These are phyloP conservation scores for Myiagra hebetior DNA, from an alignment of 2,113 vertebrate species.

Conservation along the genomic window DNA sequence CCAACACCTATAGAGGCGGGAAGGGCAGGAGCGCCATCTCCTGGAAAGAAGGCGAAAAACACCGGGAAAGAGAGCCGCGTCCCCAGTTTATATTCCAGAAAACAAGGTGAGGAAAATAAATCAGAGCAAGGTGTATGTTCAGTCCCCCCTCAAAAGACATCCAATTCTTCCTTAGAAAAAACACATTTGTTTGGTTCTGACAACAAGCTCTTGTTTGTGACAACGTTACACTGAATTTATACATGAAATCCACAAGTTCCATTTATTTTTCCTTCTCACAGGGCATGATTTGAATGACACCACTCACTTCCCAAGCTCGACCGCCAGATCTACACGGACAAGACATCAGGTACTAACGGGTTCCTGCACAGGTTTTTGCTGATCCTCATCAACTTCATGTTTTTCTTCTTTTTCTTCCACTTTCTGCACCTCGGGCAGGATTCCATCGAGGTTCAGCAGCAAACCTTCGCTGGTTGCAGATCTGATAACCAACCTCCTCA, in stretches of 20 bases:
- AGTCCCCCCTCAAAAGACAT: background rate
- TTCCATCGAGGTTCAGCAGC: slow-evolving; percentile 68
- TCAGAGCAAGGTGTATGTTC: fast-evolving
- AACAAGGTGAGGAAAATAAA: background rate
- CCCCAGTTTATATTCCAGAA: background rate
- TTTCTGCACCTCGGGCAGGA: slow-evolving; percentile 66
- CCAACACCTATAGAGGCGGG: fast-evolving
- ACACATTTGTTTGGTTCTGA: fast-evolving
- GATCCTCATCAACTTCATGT: background rate
- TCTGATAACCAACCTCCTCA: slow-evolving; percentile 75
- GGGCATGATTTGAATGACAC: background rate
- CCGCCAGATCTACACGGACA: background rate
- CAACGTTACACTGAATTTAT: background rate
- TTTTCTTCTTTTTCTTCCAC: background rate
- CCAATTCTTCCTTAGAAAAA: background rate
- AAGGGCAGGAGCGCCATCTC: background rate
- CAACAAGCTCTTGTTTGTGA: background rate
- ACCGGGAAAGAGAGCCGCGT: background rate
- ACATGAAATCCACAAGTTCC: background rate
- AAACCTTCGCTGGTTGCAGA: slow-evolving; percentile 86
- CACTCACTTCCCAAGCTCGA: background rate
- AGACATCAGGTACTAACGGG: background rate
- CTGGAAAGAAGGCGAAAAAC: background rate
- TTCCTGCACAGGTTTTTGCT: background rate
- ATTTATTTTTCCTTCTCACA: background rate